phyloP scores from a whole-genome alignment of 2,888 invertebrate genomes.

The Diabrotica balteata region DNA sequence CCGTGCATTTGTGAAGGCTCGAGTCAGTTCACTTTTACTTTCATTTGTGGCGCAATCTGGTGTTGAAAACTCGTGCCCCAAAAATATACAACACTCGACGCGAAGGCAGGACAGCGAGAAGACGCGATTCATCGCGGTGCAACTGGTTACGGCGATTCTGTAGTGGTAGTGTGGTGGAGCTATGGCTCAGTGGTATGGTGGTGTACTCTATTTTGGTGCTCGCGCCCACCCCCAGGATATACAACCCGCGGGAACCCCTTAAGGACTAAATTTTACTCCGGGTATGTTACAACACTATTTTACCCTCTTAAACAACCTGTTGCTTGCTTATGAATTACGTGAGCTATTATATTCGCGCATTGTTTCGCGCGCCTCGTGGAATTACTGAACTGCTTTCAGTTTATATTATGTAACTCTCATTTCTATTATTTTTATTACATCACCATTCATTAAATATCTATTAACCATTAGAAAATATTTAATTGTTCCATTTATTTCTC shows the following conservation, averaged over 20 bases:
- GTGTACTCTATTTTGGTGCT: slow-evolving; percentile 52
- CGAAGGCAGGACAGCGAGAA: slow-evolving; percentile 45
- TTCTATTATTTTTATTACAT: slow-evolving; percentile 48
- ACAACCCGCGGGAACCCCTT: slow-evolving; percentile 54
- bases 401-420: slow-evolving; percentile 48
- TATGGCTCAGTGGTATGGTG: slow-evolving; percentile 56
- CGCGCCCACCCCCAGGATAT: slow-evolving; percentile 54
- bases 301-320: slow-evolving; percentile 41
- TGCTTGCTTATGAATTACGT: slow-evolving; percentile 32
- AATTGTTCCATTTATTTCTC: slow-evolving; percentile 10
- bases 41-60: slow-evolving; percentile 62
- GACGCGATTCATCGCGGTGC: slow-evolving; percentile 35
- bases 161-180: slow-evolving; percentile 51
- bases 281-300: slow-evolving; percentile 45
- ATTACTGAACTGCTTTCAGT: slow-evolving; percentile 45
- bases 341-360: slow-evolving; percentile 43
- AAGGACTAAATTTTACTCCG: slow-evolving; percentile 53
- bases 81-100: slow-evolving; percentile 59
- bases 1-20: slow-evolving; percentile 48
- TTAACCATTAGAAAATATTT: slow-evolving; percentile 27
- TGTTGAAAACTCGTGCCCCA: slow-evolving; percentile 59
- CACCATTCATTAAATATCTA: slow-evolving; percentile 39
- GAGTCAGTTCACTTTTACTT: slow-evolving; percentile 62
- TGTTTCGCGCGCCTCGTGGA: slow-evolving; percentile 53
- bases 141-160: slow-evolving; percentile 39